phyloP scores from a whole-genome alignment of 2,888 invertebrate species.

The Lepeophtheirus nordmannii region DNA sequence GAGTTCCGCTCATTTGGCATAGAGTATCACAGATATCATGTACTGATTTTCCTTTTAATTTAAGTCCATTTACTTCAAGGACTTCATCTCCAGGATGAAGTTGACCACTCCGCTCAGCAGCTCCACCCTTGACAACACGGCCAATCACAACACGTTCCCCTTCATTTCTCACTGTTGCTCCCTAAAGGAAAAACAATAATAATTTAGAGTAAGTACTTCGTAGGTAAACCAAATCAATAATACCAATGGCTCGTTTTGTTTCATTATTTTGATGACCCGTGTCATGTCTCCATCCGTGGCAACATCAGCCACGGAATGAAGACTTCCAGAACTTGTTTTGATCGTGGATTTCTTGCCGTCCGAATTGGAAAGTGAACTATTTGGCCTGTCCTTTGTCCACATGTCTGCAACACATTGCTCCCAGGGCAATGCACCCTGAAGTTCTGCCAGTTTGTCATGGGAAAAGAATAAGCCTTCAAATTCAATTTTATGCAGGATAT shows the following conservation, averaged over 20 bases:
- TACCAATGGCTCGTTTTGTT: slow-evolving; percentile 26
- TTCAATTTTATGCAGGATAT: slow-evolving; percentile 67
- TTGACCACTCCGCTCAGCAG: slow-evolving; percentile 85
- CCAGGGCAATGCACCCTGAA: slow-evolving; percentile 27
- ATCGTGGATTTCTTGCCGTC: background rate
- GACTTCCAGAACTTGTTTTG: slow-evolving; percentile 4
- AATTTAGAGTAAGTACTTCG: background rate
- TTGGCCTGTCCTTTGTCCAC: slow-evolving; percentile 13
- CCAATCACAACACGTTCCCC: slow-evolving; percentile 91
- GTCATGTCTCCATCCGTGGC: slow-evolving; percentile 14
- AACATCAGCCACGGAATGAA: background rate
- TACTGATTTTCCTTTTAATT: slow-evolving; percentile 67
- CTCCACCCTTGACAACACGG: slow-evolving; percentile 87
- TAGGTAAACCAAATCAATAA: background rate
- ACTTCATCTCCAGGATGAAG: slow-evolving; percentile 94
- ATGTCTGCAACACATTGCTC: slow-evolving; percentile 23
- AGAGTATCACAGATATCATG: slow-evolving; percentile 94
- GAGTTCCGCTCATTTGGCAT: slow-evolving; percentile 29
- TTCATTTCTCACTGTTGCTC: slow-evolving; percentile 62
- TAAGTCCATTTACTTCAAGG: slow-evolving; percentile 42
- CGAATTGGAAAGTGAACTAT: background rate
- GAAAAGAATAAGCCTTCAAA: slow-evolving; percentile 73
- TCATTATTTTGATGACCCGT: slow-evolving; percentile 19
- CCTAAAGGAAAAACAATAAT: slow-evolving; percentile 30
- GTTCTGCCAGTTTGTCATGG: slow-evolving; percentile 66